Conservation (phyloP, 2,888 invertebrate genomes). For the Morinoia aosen region DNA sequence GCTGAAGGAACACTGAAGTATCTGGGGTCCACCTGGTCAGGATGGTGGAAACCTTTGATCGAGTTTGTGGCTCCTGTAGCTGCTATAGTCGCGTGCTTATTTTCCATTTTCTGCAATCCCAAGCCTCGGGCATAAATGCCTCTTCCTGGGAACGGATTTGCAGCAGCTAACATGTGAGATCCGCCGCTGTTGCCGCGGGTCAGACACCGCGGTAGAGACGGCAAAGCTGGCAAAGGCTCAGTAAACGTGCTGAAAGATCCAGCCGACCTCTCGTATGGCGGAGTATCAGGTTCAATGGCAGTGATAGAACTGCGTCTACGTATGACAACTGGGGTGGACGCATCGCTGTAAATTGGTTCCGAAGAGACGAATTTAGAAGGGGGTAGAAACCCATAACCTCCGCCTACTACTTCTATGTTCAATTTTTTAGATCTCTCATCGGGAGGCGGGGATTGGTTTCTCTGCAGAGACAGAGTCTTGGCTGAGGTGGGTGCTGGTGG, state of each 20-base stretch:
- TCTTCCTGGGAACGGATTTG: slow-evolving; percentile 55
- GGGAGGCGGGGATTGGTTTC: slow-evolving; percentile 68
- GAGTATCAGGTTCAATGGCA: slow-evolving; percentile 66
- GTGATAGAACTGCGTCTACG: slow-evolving; percentile 65
- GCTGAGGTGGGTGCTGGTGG: slow-evolving; percentile 58
- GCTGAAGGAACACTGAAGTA: slow-evolving; percentile 67
- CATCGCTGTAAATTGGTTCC: slow-evolving; percentile 67
- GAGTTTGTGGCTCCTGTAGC: slow-evolving; percentile 56
- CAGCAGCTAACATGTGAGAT: slow-evolving; percentile 43
- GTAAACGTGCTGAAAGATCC: slow-evolving; percentile 67
- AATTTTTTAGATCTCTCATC: slow-evolving; percentile 48
- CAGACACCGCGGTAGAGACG: slow-evolving; percentile 62
- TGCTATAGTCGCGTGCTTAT: slow-evolving; percentile 66
- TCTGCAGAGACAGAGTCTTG: slow-evolving; percentile 74
- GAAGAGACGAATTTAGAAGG: slow-evolving; percentile 67
- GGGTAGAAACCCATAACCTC: slow-evolving; percentile 66
- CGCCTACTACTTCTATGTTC: slow-evolving; percentile 66
- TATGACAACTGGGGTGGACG: slow-evolving; percentile 67
- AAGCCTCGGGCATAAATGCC: slow-evolving; percentile 58
- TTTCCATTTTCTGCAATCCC: slow-evolving; percentile 58
- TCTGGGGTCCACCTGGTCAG: slow-evolving; percentile 66
- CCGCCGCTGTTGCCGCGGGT: slow-evolving; percentile 52
- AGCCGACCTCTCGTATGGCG: slow-evolving; percentile 65
- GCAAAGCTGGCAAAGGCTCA: slow-evolving; percentile 58
- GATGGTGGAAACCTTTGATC: slow-evolving; percentile 67